These are phyloP conservation scores for Dorcus hopei DNA, from an alignment of 2,888 invertebrate genomes.

Conservation along the genomic window DNA sequence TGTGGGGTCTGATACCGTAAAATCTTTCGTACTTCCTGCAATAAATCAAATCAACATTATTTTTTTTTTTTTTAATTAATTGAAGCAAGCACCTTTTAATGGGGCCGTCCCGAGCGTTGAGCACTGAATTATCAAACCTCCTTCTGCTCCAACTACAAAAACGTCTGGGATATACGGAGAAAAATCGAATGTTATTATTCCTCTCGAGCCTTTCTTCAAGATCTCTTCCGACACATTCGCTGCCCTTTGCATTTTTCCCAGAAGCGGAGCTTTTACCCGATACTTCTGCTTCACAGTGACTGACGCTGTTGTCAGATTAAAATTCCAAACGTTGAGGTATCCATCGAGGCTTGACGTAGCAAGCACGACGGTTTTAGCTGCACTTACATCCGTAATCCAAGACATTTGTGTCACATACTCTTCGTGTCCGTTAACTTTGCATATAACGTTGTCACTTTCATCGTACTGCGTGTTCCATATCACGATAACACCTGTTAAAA, in stretches of 20 bases:
- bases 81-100: slow-evolving; percentile 32
- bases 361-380: slow-evolving; percentile 35
- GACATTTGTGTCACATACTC: slow-evolving; percentile 42
- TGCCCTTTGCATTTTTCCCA: slow-evolving; percentile 24
- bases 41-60: neutral
- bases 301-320: slow-evolving; percentile 22
- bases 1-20: slow-evolving; percentile 44
- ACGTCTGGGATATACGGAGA: slow-evolving; percentile 41
- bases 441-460: slow-evolving; percentile 34
- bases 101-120: slow-evolving; percentile 42
- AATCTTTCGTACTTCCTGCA: slow-evolving; percentile 32
- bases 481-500: slow-evolving; percentile 32
- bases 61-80: neutral
- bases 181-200: slow-evolving; percentile 47
- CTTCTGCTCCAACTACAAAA: slow-evolving; percentile 48
- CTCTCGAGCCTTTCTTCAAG: slow-evolving; percentile 35
- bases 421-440: slow-evolving; percentile 37
- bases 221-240: slow-evolving; percentile 20
- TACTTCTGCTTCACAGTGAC: slow-evolving; percentile 34
- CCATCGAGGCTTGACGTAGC: slow-evolving; percentile 43
- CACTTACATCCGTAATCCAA: slow-evolving; percentile 40
- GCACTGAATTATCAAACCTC: slow-evolving; percentile 46
- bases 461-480: slow-evolving; percentile 43
- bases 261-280: slow-evolving; percentile 40
- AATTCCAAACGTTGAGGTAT: slow-evolving; percentile 42